A percentile compares a stretch with the other conserved stretches of the same genome.
Evolutionary conservation across 2,888 invertebrate species (phyloP).

Genomic region (Philereme vetulata): DNA sequence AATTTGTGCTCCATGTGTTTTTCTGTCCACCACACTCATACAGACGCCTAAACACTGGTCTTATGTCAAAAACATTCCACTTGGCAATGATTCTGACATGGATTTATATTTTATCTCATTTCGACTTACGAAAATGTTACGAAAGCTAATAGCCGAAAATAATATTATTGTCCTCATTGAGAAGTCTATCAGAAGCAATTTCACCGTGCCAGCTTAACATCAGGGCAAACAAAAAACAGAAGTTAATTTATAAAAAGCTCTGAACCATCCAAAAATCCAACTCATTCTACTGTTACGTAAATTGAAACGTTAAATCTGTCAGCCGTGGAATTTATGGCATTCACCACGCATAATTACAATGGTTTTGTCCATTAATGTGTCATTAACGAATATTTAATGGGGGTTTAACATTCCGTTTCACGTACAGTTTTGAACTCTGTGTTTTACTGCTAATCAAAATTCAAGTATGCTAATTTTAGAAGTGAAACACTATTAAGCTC

Average conservation of each 20-base stretch:
- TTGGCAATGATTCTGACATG: too few relatives aligned
- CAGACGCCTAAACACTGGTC: too few relatives aligned
- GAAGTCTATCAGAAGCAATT: conserved; percentile 12
- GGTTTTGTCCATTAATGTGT: conserved; percentile 70
- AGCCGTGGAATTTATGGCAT: conserved; percentile 54
- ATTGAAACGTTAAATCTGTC: conserved; percentile 45
- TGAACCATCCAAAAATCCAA: conserved; percentile 31
- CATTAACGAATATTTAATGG: conserved; percentile 62
- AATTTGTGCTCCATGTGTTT: too few relatives aligned
- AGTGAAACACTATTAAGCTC: conserved; percentile 61
- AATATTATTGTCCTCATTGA: conserved; percentile 11
- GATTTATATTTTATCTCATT: neutral
- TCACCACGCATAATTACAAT: conserved; percentile 59
- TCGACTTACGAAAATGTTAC: neutral
- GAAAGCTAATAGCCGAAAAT: conserved; percentile 6
- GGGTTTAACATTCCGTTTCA: conserved; percentile 48
- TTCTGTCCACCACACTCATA: too few relatives aligned
- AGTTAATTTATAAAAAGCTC: conserved; percentile 28
- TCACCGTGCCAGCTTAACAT: conserved; percentile 4
- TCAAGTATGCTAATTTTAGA: conserved; percentile 74
- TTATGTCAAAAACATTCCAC: too few relatives aligned
- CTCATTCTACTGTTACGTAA: conserved; percentile 37
- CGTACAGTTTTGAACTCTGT: conserved; percentile 55
- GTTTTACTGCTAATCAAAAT: conserved; percentile 77
- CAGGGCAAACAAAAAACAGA: conserved; percentile 24